Evolutionary conservation across 2,888 invertebrate genomes (phyloP).

Genomic region (Psylliodes chrysocephalus): DNA sequence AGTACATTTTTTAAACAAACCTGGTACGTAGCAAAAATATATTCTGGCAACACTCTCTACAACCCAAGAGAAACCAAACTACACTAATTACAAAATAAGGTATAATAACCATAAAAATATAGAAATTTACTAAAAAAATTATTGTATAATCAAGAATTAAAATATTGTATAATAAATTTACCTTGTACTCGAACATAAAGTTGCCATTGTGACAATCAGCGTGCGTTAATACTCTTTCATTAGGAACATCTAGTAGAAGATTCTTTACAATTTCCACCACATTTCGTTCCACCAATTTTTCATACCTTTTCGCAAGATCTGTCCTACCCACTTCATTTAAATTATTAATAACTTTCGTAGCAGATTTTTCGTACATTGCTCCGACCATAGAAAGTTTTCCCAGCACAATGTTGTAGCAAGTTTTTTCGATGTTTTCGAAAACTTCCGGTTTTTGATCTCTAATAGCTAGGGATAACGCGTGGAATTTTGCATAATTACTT

Average conservation of each 20-base stretch:
- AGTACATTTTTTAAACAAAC: too few relatives aligned
- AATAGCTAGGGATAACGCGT: slow-evolving; percentile 45
- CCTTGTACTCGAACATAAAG: slow-evolving; percentile 52
- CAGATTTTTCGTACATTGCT: not conserved
- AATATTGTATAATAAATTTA: too few relatives aligned
- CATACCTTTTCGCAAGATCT: not conserved
- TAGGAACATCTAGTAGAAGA: slow-evolving; percentile 30
- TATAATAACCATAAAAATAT: too few relatives aligned
- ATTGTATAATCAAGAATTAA: too few relatives aligned
- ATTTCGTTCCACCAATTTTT: slow-evolving; percentile 6
- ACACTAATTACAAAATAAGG: too few relatives aligned
- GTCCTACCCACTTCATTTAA: slow-evolving; percentile 12
- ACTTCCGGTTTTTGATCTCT: slow-evolving; percentile 26
- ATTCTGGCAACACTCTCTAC: too few relatives aligned
- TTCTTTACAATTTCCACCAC: slow-evolving; percentile 18
- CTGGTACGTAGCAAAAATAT: too few relatives aligned
- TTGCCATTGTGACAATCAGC: slow-evolving; percentile 56
- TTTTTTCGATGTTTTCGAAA: slow-evolving; percentile 21
- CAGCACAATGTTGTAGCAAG: not conserved
- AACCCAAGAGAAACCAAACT: too few relatives aligned
- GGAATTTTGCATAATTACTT: slow-evolving; percentile 39
- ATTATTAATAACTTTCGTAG: not conserved
- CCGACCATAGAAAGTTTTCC: not conserved
- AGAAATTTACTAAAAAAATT: too few relatives aligned
- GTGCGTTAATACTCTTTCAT: slow-evolving; percentile 46